Evolutionary conservation across 2,113 vertebrate species (phyloP).

Genomic region (Thermophis baileyi): DNA sequence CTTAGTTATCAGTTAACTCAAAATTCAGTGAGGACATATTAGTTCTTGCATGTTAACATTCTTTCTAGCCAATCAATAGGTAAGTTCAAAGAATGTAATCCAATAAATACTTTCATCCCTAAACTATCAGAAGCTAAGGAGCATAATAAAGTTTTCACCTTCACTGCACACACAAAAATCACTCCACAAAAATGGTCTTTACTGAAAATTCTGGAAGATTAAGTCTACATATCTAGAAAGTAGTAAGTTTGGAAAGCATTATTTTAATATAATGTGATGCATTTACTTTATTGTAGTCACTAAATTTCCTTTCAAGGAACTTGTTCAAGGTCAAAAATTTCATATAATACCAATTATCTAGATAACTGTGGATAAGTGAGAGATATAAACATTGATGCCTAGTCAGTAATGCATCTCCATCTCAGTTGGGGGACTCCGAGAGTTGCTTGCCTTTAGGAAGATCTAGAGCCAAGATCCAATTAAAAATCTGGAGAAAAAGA

Average conservation of each 20-base stretch:
- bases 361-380: neutral
- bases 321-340: neutral
- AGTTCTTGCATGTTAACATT: neutral
- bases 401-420: neutral
- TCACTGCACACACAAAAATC: neutral
- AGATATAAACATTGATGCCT: neutral
- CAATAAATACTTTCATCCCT: neutral
- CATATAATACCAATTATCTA: conserved; percentile 1
- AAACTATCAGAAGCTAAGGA: neutral
- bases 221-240: neutral
- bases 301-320: neutral
- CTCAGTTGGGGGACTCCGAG: neutral
- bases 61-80: neutral
- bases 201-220: neutral
- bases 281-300: neutral
- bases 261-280: neutral
- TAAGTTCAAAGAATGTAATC: neutral
- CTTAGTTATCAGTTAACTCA: neutral
- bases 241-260: neutral
- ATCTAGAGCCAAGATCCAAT: neutral
- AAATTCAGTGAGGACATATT: neutral
- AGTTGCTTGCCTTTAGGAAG: neutral
- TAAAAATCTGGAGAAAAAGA: neutral
- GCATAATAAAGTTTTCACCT: neutral
- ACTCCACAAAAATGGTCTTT: neutral